phyloP scores from a whole-genome alignment of 2,113 vertebrate species.

The Oophaga pumilio region DNA sequence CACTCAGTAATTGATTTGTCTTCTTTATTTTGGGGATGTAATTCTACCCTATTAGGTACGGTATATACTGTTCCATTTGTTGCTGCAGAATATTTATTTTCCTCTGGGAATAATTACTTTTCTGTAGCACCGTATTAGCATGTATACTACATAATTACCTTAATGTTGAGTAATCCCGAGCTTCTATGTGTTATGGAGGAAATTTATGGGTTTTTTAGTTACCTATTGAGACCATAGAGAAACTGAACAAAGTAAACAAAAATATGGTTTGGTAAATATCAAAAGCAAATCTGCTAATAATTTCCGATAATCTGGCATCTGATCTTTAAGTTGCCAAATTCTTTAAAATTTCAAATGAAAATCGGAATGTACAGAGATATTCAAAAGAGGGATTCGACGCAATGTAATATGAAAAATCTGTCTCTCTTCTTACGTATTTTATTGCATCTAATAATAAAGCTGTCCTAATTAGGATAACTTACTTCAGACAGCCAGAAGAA shows the following conservation, averaged over 20 bases:
- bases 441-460: background rate
- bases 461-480: background rate
- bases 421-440: background rate
- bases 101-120: constrained; percentile 24
- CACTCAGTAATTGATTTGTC: background rate
- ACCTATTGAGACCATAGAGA: background rate
- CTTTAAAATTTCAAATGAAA: background rate
- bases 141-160: constrained; percentile 41
- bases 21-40: constrained; percentile 16
- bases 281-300: background rate
- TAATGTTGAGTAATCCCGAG: constrained; percentile 9
- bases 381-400: background rate
- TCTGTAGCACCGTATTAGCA: constrained; percentile 24
- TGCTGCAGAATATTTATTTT: constrained; percentile 33
- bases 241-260: background rate
- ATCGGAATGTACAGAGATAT: background rate
- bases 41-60: background rate
- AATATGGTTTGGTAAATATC: background rate
- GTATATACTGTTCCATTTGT: constrained; percentile 2
- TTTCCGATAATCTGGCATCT: background rate
- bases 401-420: background rate
- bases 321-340: background rate
- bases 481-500: background rate
- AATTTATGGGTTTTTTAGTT: background rate
- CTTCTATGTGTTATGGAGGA: background rate